These are phyloP conservation scores for Odocoileus hemionus DNA, from an alignment of 2,113 vertebrate species.

Conservation along the genomic window DNA sequence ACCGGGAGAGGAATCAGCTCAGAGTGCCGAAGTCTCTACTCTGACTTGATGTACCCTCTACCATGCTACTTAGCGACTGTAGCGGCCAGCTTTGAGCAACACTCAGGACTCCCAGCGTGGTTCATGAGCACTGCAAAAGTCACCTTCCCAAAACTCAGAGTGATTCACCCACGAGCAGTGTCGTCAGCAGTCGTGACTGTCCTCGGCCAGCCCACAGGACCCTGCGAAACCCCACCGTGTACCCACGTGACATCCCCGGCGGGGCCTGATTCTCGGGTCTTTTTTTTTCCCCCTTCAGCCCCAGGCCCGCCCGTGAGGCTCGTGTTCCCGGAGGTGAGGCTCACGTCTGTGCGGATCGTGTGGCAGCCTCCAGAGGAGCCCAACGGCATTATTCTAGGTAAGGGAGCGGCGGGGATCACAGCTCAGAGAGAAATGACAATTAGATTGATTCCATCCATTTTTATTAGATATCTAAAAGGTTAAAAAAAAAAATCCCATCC, in stretches of 20 bases:
- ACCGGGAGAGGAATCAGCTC: neutral
- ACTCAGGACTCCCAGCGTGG: rapidly evolving
- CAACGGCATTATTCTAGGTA: slow-evolving; percentile 94
- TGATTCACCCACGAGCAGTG: rapidly evolving
- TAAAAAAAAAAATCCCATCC: neutral
- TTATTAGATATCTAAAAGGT: neutral
- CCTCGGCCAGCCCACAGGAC: rapidly evolving
- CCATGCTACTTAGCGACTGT: rapidly evolving
- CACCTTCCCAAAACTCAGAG: too few species aligned
- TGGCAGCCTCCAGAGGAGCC: slow-evolving; percentile 94
- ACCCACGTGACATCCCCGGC: rapidly evolving
- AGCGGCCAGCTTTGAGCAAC: rapidly evolving
- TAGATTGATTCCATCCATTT: neutral
- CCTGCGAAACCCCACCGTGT: rapidly evolving
- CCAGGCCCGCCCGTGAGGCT: slow-evolving; percentile 91
- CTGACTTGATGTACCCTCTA: neutral
- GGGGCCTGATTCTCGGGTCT: rapidly evolving
- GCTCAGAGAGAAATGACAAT: rapidly evolving
- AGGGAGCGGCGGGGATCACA: slow-evolving; percentile 36
- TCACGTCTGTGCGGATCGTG: slow-evolving; percentile 89
- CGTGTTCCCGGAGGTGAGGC: slow-evolving; percentile 94
- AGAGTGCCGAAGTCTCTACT: rapidly evolving
- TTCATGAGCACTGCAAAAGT: neutral
- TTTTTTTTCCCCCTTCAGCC: slow-evolving; percentile 75
- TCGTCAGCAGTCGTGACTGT: rapidly evolving